Evolutionary conservation across 2,888 invertebrate species (phyloP), one percentile per base, ranked within the genome.

Genomic region (Caenorhabditis zanzibari): DNA sequence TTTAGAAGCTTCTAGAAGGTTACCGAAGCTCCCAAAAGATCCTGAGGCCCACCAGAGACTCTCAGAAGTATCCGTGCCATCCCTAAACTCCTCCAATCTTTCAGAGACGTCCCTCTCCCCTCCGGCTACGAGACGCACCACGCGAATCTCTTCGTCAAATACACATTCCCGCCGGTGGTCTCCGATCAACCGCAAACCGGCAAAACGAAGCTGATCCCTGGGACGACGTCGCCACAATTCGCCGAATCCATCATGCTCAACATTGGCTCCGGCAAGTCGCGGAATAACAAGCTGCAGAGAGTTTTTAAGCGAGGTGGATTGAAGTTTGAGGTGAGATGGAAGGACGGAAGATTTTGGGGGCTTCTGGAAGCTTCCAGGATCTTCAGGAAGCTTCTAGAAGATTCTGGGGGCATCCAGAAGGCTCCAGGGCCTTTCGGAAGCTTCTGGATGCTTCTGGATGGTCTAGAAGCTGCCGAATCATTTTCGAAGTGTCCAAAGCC

Each of bases 231-330:
- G 93, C 80, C 84, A 83, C 90, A 89, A 58, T 91, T 90, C 82
- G 58, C 77, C 22, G 89, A 89, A 56, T 75, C 63, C 16, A 54
- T 86, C 2, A 84, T 88, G 58, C 49, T 89, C 32, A 80, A 87
- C 28, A 88, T 89, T 49, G 88, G 87, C 56, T 84, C 73, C 16
- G 85, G 85, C 63, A 86, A 86, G 58, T 71, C 85, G 16, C 59
- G 89, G 32, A 88, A 88, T 35, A 75, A 72, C 49, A 88, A 95
- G 22, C 96, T 97, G 90, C 95, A 95, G 86, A 93, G 98, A 64
- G 95, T 96, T 38, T 96, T 98, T 92, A 97, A 97, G 92, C 94
- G 97, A 59, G 96, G 97, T 90, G 95, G 95, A 1, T 93, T 98
- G 85, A 98, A 98, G 92, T 95, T 96, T 74, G 97, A 98, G 93